Evolutionary conservation across 1,140 invertebrate species (phyloP), one percentile per base, ranked within the genome.

Genomic region (Spodoptera litura): DNA sequence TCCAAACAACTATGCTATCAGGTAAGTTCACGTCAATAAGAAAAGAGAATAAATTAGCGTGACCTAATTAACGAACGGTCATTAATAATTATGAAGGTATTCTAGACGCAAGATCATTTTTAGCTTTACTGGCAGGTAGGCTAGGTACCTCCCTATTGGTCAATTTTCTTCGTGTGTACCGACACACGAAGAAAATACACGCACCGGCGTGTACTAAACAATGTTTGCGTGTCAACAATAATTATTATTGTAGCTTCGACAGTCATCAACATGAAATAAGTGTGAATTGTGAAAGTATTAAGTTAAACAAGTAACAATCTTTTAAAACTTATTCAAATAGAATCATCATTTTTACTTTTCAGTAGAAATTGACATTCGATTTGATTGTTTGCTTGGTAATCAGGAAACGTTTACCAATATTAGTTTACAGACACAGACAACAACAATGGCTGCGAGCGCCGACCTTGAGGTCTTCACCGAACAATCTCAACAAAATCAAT

Each of bases 381-480:
- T 51, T 51, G 64, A 66, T 49, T 12, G 62, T 51, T 62, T 12
- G 49, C n/a, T 25, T 31, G n/a, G 20, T 52, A 68, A 53, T 52
- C 66, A 53, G 66, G 66, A 70, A 70, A 31, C 66, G 49, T 70
- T 70, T 70, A 70, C 66, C 11, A 52, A 52, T 53, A 44, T 27
- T 62, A 52, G 64, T 12, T 11, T 10, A 52, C 52, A 53, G 53
- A 70, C 49, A 70, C 11, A 61, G 12, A 52, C 52, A 70, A 52
- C 27, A n/a, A 70, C 20, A 62, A 77, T 58, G 61, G 31, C 15
- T 64, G 35, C 38, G 27, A 71, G 20, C 11, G 20, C 12, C 70
- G 70, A 58, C 78, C 71, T 81, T 74, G 75, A n/a, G 5, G 75
- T 59, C 25, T 66, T 78, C 74, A 78, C 49, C 64, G 25, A 73